These are phyloP conservation scores for Eremophila alpestris DNA, from an alignment of 2,797 vertebrate species.

Conservation along the genomic window DNA sequence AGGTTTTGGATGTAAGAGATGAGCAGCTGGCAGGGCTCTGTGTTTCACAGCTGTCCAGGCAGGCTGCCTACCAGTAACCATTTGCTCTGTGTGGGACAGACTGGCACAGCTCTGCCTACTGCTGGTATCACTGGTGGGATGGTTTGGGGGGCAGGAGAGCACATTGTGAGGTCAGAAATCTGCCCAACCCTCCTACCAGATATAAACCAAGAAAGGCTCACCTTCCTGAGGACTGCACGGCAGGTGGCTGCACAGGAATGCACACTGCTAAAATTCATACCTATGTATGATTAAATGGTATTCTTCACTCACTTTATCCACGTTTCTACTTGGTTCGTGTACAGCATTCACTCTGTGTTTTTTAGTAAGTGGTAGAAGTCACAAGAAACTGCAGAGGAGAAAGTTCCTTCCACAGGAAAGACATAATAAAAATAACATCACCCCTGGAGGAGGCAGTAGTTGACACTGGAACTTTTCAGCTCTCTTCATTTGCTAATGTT, in stretches of 20 bases:
- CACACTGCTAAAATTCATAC: neutral
- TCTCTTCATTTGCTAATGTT: constrained; percentile 4
- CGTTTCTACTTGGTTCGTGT: neutral
- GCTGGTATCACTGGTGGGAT: rapidly evolving
- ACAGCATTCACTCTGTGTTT: neutral
- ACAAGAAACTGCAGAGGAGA: neutral
- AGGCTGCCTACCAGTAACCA: neutral
- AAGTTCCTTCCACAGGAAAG: neutral
- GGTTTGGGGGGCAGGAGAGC: neutral
- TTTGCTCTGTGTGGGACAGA: neutral
- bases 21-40: neutral
- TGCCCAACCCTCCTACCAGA: neutral
- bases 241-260: neutral
- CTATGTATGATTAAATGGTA: neutral
- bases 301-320: neutral
- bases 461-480: neutral
- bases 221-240: neutral
- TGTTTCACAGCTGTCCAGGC: neutral
- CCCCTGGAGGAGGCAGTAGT: neutral
- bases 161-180: rapidly evolving
- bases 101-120: neutral
- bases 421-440: neutral
- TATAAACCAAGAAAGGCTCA: neutral
- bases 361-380: neutral
- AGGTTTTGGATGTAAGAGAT: neutral